Base-by-base conservation (phyloP, 2,888 invertebrate species). In the Linyphia triangularis region DNA sequence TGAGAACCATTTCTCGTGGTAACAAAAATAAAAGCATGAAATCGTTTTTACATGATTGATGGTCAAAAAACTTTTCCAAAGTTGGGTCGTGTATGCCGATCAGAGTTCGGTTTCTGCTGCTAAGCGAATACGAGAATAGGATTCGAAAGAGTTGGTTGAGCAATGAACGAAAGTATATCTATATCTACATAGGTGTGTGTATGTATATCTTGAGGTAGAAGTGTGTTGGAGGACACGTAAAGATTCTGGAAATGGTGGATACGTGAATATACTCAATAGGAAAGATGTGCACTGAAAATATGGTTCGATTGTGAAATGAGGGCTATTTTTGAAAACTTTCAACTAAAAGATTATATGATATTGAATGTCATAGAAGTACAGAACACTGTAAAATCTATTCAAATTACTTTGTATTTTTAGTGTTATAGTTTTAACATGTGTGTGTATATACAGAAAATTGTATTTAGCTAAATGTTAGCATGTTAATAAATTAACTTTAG, bases 21-120 rank as follows among this genome's bases (percentile, higher is more conserved):
- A n/a, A n/a, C n/a, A n/a, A n/a, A n/a, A n/a, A 65, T 19, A 30
- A 70, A 72, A 70, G 37, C 40, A 59, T n/a, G 13, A 72, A 72
- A 70, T 70, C 61, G 59, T 61, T 78, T 85, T 85, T 70, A 63
- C 72, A 78, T 85, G 85, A 85, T 85, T 85, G 77, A 85, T 85
- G 78, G 61, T 63, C 22, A 57, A 75, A 43, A 43, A 85, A 85
- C 40, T 78, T 85, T 85, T 69, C 69, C 43, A 69, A 85, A 85
- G 57, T 78, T 85, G 30, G 72, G 61, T 26, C 63, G 43, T 72
- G 82, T 61, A 30, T 51, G 30, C 69, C 51, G 67, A 69, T 81
- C 81, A 33, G 24, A 30, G 69, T 69, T 70, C 65, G 65, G 69
- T 69, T 70, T 40, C 65, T 19, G 26, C 22, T 43, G n/a, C 67